These are phyloP conservation scores for Monopterus albus DNA, from an alignment of 2,113 vertebrate species.

Conservation along the genomic window DNA sequence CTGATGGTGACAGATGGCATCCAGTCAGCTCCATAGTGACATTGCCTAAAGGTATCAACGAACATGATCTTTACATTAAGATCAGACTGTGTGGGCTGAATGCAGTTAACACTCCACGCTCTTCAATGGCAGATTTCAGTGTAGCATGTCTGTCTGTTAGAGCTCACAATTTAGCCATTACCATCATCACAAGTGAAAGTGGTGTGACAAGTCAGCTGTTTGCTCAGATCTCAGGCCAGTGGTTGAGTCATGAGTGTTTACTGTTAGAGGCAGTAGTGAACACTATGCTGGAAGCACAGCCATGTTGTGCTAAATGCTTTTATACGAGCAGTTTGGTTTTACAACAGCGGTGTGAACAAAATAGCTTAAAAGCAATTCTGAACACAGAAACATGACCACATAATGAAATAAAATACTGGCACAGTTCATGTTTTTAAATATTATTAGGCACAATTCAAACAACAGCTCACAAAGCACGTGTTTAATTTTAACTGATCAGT, in stretches of 20 bases:
- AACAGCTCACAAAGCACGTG: not conserved
- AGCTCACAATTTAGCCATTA: not conserved
- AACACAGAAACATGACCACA: not conserved
- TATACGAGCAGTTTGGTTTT: not conserved
- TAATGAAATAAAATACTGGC: not conserved
- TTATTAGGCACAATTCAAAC: not conserved
- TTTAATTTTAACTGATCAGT: not conserved
- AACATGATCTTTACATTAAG: not conserved
- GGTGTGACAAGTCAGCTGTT: not conserved
- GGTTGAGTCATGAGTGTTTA: slow-evolving; percentile 20
- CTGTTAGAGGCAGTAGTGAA: not conserved
- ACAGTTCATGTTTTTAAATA: not conserved
- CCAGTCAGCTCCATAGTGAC: slow-evolving; percentile 14
- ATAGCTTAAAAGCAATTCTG: not conserved
- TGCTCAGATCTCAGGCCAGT: not conserved
- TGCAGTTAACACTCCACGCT: not conserved
- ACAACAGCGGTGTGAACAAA: not conserved
- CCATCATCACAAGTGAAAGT: not conserved
- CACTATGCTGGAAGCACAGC: not conserved
- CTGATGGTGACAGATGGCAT: not conserved
- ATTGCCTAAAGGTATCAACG: not conserved
- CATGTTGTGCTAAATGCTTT: not conserved
- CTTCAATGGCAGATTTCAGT: not conserved
- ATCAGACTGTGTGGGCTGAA: not conserved
- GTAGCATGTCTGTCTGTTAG: not conserved